phyloP scores from a whole-genome alignment of 2,797 vertebrate species.

The Stomatorhinus walkeri region DNA sequence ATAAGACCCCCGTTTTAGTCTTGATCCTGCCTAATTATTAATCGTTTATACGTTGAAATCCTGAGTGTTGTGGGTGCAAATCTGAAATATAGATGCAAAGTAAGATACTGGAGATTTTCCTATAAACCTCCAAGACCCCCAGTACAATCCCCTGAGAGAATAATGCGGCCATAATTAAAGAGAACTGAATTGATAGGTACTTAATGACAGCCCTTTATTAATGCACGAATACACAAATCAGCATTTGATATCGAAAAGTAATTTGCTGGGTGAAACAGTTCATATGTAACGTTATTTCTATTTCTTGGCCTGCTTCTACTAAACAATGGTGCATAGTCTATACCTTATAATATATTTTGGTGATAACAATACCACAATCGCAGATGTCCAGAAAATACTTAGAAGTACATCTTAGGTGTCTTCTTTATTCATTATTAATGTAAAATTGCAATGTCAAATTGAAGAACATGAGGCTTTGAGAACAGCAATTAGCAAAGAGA shows the following conservation, averaged over 20 bases:
- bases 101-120: background rate
- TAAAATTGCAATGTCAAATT: background rate
- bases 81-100: background rate
- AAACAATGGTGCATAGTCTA: background rate
- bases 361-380: background rate
- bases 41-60: background rate
- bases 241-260: background rate
- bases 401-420: background rate
- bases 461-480: background rate
- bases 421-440: background rate
- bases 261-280: constrained; percentile 15
- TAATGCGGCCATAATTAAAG: background rate
- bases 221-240: background rate
- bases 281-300: background rate
- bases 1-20: background rate
- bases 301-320: constrained; percentile 7
- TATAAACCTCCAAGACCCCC: background rate
- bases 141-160: background rate
- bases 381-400: background rate
- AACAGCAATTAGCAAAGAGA: constrained; percentile 2
- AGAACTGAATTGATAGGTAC: background rate
- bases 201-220: background rate
- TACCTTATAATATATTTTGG: background rate
- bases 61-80: background rate
- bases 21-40: background rate